Conservation (phyloP, 2,888 invertebrate genomes). For the Germaria angustata region DNA sequence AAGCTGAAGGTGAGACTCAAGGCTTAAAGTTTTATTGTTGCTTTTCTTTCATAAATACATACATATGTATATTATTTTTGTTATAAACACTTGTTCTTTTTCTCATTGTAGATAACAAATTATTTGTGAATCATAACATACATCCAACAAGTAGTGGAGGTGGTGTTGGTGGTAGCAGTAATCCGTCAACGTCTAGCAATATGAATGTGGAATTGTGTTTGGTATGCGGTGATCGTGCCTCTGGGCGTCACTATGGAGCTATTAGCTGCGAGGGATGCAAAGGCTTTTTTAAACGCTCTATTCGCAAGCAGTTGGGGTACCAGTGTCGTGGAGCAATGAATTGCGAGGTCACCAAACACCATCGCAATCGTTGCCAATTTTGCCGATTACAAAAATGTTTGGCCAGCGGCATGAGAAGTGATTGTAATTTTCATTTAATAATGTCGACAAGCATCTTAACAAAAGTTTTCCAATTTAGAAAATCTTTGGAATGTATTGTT, state of each 20-base stretch:
- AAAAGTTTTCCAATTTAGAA: conserved; percentile 48
- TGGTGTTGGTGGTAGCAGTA: conserved; percentile 54
- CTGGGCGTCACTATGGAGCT: conserved; percentile 95
- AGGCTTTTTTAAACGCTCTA: conserved; percentile 98
- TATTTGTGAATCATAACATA: conserved; percentile 65
- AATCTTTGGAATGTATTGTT: conserved; percentile 48
- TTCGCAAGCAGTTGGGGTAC: conserved; percentile 97
- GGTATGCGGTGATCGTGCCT: conserved; percentile 97
- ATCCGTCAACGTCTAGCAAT: conserved; percentile 61
- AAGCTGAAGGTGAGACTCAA: conserved; percentile 75
- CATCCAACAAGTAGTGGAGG: conserved; percentile 58
- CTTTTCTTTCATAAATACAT: conserved; percentile 25
- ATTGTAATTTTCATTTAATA: conserved; percentile 87
- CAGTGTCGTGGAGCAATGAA: conserved; percentile 97
- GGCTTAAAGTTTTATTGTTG: conserved; percentile 46
- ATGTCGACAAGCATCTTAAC: conserved; percentile 66
- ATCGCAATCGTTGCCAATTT: conserved; percentile 98
- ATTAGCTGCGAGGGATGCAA: conserved; percentile 97
- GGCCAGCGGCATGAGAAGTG: conserved; percentile 98
- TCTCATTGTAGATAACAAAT: conserved; percentile 61
- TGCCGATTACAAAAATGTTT: conserved; percentile 98
- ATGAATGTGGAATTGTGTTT: conserved; percentile 89
- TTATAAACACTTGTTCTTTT: conserved; percentile 33
- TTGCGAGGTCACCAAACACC: conserved; percentile 99
- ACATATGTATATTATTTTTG: conserved; percentile 8